Base-by-base conservation (phyloP, 2,113 vertebrate species). In the Corythornis madagascariensis region DNA sequence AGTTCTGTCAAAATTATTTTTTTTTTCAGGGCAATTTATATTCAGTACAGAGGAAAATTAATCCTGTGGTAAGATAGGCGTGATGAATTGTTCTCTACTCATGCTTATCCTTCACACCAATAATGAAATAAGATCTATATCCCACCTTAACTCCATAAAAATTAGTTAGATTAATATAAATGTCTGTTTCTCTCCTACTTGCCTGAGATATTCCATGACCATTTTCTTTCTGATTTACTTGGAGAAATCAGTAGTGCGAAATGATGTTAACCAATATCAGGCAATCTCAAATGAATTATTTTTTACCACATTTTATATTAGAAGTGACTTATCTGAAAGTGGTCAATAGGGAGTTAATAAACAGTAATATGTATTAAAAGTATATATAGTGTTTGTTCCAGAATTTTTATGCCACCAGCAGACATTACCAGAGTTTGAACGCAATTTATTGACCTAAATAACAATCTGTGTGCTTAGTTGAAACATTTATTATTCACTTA, bases 41-140 rank as follows among this genome's bases (percentile, higher is more conserved):
- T 91, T 95, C 92, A 90, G 33, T 56, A 74, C 60, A 86, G 83
- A 81, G 70, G 64, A 91, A 96, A 95, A 93, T 95, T 95, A 95
- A 94, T 95, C 79, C 79, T 86, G 31, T 80, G 79, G 64, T 80
- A 83, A 80, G 52, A 80, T 73, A 16, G 29, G 26, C 83, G 47
- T 91, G 95, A 95, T 93, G 56, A 93, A 95, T 95, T 88, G 79
- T 77, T 94, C 88, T 93, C 69, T 77, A 56, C 56, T 88, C 19
- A 2, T 81, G 76, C 79, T 90, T 91, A 60, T 88, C 64, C 64
- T 88, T 80, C 88, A 48, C 33, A 60, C n/a, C 63, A 72, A 52
- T 93, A 95, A 86, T 75, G 73, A 50, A 95, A 75, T 35, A 90
- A 67, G 72, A 28, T 90, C 85, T 77, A 7, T 77, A 88, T 71